Percentiles rank a stretch among this genome's conserved stretches.
These are phyloP conservation scores for Columba guinea DNA, from an alignment of 2,797 vertebrate species.

Conservation along the genomic window DNA sequence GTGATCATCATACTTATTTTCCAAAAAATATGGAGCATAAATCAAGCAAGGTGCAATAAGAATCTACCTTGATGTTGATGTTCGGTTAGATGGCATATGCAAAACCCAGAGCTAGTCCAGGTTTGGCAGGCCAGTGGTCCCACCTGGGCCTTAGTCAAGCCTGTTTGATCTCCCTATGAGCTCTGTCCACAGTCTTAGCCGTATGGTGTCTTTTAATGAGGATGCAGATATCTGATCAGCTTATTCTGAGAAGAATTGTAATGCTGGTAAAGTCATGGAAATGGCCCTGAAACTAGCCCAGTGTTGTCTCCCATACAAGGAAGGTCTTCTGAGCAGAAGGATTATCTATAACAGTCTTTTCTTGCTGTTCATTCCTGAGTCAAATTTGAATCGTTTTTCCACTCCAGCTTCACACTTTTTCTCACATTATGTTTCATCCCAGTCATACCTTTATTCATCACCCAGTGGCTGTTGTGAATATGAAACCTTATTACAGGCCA, in stretches of 20 bases:
- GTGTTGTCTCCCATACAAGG: not conserved
- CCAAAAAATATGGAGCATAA: accelerated
- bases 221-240: not conserved
- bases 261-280: not conserved
- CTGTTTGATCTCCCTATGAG: not conserved
- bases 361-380: not conserved
- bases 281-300: not conserved
- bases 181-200: not conserved
- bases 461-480: not conserved
- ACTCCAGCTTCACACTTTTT: not conserved
- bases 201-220: not conserved
- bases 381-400: not conserved
- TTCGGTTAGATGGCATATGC: not conserved
- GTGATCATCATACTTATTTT: not conserved
- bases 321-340: not conserved
- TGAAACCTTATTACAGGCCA: not conserved
- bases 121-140: not conserved
- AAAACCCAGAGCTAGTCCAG: not conserved
- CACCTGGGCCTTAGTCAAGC: not conserved
- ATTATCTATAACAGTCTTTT: not conserved
- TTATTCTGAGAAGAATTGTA: not conserved
- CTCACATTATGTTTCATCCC: not conserved
- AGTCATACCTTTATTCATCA: not conserved
- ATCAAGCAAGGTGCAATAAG: not conserved
- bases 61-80: not conserved